Evolutionary conservation across 2,888 invertebrate species (phyloP), one percentile per base, ranked within the genome.

Genomic region (Antitype chi): DNA sequence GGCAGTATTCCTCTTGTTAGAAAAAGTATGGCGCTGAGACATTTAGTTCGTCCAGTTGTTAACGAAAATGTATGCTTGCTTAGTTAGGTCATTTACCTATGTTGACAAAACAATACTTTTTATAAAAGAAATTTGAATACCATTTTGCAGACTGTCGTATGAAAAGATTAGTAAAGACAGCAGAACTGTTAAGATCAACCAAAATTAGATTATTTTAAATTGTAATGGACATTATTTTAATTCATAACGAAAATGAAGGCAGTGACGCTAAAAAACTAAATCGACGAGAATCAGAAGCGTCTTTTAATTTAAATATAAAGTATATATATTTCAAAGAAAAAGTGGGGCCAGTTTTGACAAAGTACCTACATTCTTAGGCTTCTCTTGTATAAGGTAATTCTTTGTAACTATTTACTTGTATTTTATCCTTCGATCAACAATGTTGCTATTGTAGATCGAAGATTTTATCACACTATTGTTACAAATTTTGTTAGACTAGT

Each of bases 401-500:
- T 55, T 76, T 64, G 68, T 82, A 78, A 59, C 47, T 69, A 73
- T 76, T 70, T 76, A 84, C 70, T 84, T 49, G 52, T 77, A 77
- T 81, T 77, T 62, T 71, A 74, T 70, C 62, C n/a, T n/a, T n/a
- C n/a, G n/a, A n/a, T n/a, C n/a, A n/a, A n/a, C n/a, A n/a, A n/a
- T n/a, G n/a, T n/a, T n/a, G n/a, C n/a, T n/a, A n/a, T n/a, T n/a
- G n/a, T n/a, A n/a, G n/a, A n/a, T n/a, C n/a, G n/a, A n/a, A n/a
- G n/a, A n/a, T n/a, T n/a, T n/a, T 71, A 74, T 70, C 62, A 74
- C 71, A 70, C 20, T 53, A 59, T 78, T 81, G 70, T 73, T 85
- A 86, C 80, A 85, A 82, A 82, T 85, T 88, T 88, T 86, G 83
- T 88, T 90, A 91, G 92, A 87, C 91, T 92, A 92, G 92, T 92